Conservation (phyloP, 2,113 vertebrate genomes). For the Rhinolophus ferrumequinum region DNA sequence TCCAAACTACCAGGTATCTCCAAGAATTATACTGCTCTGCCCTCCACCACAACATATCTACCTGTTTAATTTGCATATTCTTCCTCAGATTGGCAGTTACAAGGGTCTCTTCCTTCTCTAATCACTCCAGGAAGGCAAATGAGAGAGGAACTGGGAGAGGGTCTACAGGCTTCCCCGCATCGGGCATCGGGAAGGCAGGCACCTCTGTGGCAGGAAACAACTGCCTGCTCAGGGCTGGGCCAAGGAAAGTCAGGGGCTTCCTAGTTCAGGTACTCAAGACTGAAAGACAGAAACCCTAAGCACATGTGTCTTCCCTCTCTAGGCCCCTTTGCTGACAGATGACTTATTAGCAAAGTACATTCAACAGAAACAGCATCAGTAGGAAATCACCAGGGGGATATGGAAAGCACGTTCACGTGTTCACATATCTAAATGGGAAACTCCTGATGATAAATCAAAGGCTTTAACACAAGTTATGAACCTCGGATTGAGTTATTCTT, state of each 20-base stretch:
- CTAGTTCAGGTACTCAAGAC: background rate
- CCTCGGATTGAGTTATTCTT: background rate
- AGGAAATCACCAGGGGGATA: background rate
- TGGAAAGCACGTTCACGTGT: background rate
- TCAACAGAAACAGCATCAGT: background rate
- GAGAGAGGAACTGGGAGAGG: background rate
- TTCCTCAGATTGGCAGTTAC: background rate
- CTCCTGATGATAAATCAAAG: background rate
- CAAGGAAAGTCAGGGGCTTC: background rate
- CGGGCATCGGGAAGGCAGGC: background rate
- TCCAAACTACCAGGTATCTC: background rate
- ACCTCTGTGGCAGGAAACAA: background rate
- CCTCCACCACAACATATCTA: background rate
- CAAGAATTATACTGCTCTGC: fast-evolving
- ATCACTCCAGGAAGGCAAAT: background rate
- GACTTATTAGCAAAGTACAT: background rate
- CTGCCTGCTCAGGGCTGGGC: background rate
- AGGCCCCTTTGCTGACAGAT: background rate
- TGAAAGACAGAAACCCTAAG: background rate
- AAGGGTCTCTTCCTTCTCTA: background rate
- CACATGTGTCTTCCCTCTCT: background rate
- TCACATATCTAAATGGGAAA: background rate
- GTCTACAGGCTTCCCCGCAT: background rate
- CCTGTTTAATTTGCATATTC: background rate
- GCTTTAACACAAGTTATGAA: background rate